Evolutionary conservation across 2,888 invertebrate species (phyloP), one percentile per base, ranked within the genome.

Genomic region (Prosopocoilus inquinatus): DNA sequence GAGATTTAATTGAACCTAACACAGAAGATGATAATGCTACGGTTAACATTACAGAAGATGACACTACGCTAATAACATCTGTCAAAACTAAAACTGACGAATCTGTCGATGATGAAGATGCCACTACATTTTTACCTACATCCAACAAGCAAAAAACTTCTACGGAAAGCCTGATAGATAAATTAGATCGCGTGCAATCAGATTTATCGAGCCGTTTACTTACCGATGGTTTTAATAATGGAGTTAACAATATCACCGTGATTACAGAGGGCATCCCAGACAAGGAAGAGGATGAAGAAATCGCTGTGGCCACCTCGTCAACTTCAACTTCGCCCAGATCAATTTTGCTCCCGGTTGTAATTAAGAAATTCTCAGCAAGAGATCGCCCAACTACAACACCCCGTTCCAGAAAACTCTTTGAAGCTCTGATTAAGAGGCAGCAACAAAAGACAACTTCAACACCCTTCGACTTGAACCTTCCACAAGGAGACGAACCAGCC

Each of bases 151-250:
- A 55, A 5, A 72, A 75, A 39, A 72, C 81, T 0, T 90, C 91
- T 0, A 91, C 91, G 2, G 91, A 91, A 78, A 92, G 91, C 69
- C 88, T 92, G 45, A 91, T 90, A 62, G 93, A 93, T 67, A 92
- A 92, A 74, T 78, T 93, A 61, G 92, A 93, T 71, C 82, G 89
- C 50, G 90, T 91, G 9, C 92, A 92, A 68, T 92, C 92, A 0
- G 91, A 91, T 71, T 75, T 93, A 20, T 91, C 90, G 0, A 89
- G 88, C 67, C 88, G 88, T 50, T 83, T 92, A 47, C 76, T 92
- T 16, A 85, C 86, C 2, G 88, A 88, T 47, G 87, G 87, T 49
- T 85, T 90, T 64, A 82, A 88, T 57, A 84, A 85, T 47, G 82
- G 85, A 32, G 85, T 84, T 48, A 87, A 88, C 73, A 87, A 89